These are phyloP conservation scores for Tiliqua scincoides DNA, from an alignment of 2,113 vertebrate genomes.

Conservation along the genomic window DNA sequence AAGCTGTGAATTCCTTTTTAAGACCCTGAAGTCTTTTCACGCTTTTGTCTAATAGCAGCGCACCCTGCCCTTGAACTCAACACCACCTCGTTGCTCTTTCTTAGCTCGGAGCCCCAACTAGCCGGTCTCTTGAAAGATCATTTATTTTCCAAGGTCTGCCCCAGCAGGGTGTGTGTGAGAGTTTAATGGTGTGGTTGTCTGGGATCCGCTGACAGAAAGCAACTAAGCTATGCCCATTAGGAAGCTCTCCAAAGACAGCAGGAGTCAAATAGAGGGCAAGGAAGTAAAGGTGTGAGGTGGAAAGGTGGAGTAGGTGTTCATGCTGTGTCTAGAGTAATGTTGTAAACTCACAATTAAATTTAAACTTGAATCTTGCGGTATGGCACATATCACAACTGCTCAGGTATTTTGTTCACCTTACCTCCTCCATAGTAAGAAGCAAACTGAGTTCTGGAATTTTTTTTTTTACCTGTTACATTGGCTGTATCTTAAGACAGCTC, in stretches of 20 bases:
- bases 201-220: background rate
- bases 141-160: background rate
- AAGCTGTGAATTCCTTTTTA: background rate
- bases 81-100: background rate
- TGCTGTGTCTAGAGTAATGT: background rate
- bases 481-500: background rate
- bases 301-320: background rate
- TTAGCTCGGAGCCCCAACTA: background rate
- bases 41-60: background rate
- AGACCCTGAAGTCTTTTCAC: background rate
- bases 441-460: fast-evolving
- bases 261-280: background rate
- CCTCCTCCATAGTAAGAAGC: background rate
- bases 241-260: background rate
- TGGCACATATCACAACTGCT: background rate
- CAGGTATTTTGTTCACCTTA: background rate
- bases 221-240: background rate
- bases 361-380: background rate
- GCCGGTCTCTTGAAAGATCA: background rate
- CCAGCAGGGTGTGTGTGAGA: background rate
- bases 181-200: constrained; percentile 25
- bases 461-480: no score
- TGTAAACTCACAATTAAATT: background rate
- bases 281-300: background rate
- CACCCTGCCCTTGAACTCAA: background rate